These are phyloP conservation scores for Meloidogyne chitwoodi DNA, from an alignment of 1,140 invertebrate species.

Conservation along the genomic window DNA sequence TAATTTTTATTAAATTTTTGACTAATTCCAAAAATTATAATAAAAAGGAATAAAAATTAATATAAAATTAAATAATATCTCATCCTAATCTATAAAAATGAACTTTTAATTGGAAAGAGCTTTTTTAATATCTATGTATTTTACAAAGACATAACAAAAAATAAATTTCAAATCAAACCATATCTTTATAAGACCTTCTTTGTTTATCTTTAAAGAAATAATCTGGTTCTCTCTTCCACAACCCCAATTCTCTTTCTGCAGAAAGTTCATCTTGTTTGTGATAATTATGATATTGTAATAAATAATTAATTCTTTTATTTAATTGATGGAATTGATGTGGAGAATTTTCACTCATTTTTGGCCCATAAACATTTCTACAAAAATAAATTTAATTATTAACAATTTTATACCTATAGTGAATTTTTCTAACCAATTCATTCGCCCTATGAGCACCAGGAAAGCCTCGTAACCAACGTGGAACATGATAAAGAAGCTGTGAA, in stretches of 20 bases:
- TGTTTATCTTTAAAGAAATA: slow-evolving; percentile 58
- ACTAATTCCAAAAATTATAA: no score
- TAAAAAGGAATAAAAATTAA: neutral
- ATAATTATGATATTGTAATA: slow-evolving; percentile 59
- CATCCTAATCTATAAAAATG: no score
- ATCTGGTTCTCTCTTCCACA: slow-evolving; percentile 49
- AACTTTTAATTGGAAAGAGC: no score
- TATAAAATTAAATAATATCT: no score
- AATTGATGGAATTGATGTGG: slow-evolving; percentile 57
- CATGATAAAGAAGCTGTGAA: slow-evolving; percentile 58
- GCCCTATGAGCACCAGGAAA: slow-evolving; percentile 58
- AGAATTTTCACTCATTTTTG: slow-evolving; percentile 51
- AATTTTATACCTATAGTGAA: slow-evolving; percentile 53
- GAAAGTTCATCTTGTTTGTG: slow-evolving; percentile 53
- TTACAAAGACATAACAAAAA: no score
- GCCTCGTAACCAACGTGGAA: slow-evolving; percentile 55
- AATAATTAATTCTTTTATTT: slow-evolving; percentile 55
- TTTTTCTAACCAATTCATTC: slow-evolving; percentile 56
- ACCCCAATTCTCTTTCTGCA: slow-evolving; percentile 48
- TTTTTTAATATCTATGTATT: no score
- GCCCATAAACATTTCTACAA: slow-evolving; percentile 11
- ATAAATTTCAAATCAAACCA: slow-evolving; percentile 33
- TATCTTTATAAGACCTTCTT: slow-evolving; percentile 53
- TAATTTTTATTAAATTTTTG: no score
- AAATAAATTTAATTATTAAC: neutral